phyloP scores from a whole-genome alignment of 2,888 invertebrate genomes.

The Lepidocyrtoides sp. region DNA sequence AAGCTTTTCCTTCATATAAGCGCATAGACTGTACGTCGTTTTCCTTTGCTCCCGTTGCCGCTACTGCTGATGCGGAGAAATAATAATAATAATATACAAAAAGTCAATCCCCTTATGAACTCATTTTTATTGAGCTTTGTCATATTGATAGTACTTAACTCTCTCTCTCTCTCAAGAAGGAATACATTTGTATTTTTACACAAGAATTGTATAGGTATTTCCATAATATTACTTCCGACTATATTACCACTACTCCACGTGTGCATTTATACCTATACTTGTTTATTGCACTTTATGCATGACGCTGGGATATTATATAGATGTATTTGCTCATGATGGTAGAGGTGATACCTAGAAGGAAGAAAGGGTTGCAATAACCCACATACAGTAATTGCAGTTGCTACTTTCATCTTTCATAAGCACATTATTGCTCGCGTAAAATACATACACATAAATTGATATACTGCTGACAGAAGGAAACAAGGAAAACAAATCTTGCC shows the following conservation, averaged over 20 bases:
- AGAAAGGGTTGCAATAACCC: constrained; percentile 11
- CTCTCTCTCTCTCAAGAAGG: background rate
- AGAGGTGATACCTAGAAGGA: background rate
- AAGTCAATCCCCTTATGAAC: constrained; percentile 66
- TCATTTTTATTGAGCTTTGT: constrained; percentile 45
- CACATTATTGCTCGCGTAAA: background rate
- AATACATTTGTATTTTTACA: constrained; percentile 5
- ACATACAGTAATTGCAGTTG: constrained; percentile 9
- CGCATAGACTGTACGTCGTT: background rate
- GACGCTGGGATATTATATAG: background rate
- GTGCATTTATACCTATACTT: background rate
- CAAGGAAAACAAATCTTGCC: background rate
- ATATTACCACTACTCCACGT: background rate
- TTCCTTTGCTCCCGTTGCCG: background rate
- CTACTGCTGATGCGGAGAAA: background rate
- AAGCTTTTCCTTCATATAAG: too few species aligned
- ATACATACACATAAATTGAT: background rate
- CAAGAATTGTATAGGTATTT: constrained; percentile 15
- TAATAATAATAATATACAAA: constrained; percentile 25
- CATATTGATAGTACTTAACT: constrained; percentile 17
- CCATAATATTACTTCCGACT: background rate
- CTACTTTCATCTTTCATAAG: background rate
- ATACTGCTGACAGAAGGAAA: background rate
- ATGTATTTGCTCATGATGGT: background rate
- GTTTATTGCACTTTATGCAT: background rate